Conservation (phyloP, 2,888 invertebrate genomes). For the Xylota segnis region DNA sequence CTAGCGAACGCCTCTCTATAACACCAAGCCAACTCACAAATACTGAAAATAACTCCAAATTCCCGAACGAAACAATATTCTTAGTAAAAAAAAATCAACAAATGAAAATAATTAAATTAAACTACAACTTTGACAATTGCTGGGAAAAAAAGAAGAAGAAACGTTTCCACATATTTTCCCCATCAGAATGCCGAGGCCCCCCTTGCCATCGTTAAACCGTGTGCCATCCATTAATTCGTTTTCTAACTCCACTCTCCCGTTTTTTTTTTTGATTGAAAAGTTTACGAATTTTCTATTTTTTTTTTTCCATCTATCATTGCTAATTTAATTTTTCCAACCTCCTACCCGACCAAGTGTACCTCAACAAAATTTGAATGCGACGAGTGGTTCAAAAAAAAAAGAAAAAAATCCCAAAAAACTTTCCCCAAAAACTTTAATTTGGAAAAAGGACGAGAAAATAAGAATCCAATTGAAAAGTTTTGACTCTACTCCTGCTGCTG, state of each 20-base stretch:
- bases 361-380: conserved; percentile 70
- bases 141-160: conserved; percentile 2
- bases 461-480: conserved; percentile 77
- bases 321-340: conserved; percentile 71
- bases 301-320: conserved; percentile 73
- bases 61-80: background rate
- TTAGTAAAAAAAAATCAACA: conserved; percentile 6
- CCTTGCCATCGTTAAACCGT: conserved; percentile 6
- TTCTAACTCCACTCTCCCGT: conserved; percentile 53
- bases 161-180: background rate
- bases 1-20: no score
- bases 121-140: conserved; percentile 44
- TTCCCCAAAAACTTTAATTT: conserved; percentile 73
- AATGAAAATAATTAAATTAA: conserved; percentile 65
- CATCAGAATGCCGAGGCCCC: conserved; percentile 3
- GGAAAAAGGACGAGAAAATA: conserved; percentile 66
- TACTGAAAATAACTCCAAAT: background rate
- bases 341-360: conserved; percentile 19
- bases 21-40: no score
- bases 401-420: conserved; percentile 40
- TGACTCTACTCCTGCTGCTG: conserved; percentile 60
- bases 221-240: conserved; percentile 70
- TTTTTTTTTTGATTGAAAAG: conserved; percentile 52
- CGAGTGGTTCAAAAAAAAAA: conserved; percentile 38
- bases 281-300: conserved; percentile 73